Percentiles rank a stretch among this genome's conserved stretches.
Conservation (phyloP, 2,113 vertebrate species). For the Turdus rufiventris region DNA sequence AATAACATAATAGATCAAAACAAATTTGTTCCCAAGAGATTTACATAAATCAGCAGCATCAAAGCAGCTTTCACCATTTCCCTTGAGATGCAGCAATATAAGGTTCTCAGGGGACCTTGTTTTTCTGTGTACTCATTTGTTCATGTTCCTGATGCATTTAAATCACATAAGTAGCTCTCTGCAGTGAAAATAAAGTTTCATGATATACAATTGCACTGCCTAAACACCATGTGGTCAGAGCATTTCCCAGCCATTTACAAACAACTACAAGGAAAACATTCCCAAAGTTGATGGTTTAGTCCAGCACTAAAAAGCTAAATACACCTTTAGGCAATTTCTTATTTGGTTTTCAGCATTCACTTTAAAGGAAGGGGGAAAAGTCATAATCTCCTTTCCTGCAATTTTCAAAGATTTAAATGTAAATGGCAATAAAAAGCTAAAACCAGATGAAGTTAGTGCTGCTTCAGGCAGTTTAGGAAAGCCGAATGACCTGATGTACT, state of each 20-base stretch:
- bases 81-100: background rate
- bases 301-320: background rate
- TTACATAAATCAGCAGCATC: background rate
- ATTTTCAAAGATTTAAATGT: background rate
- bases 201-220: background rate
- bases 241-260: background rate
- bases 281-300: background rate
- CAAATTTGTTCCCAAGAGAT: background rate
- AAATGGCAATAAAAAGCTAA: background rate
- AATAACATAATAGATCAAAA: background rate
- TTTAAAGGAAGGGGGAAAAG: background rate
- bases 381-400: background rate
- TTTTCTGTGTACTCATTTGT: background rate
- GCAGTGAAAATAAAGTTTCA: constrained; percentile 44
- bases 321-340: background rate
- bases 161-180: constrained; percentile 34
- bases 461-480: background rate
- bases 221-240: background rate
- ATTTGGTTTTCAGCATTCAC: background rate
- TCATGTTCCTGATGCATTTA: constrained; percentile 25
- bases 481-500: background rate
- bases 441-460: background rate
- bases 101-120: constrained; percentile 12
- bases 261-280: background rate
- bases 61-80: background rate